Evolutionary conservation across 2,113 vertebrate genomes (phyloP).

Genomic region (Trichomycterus rosablanca): DNA sequence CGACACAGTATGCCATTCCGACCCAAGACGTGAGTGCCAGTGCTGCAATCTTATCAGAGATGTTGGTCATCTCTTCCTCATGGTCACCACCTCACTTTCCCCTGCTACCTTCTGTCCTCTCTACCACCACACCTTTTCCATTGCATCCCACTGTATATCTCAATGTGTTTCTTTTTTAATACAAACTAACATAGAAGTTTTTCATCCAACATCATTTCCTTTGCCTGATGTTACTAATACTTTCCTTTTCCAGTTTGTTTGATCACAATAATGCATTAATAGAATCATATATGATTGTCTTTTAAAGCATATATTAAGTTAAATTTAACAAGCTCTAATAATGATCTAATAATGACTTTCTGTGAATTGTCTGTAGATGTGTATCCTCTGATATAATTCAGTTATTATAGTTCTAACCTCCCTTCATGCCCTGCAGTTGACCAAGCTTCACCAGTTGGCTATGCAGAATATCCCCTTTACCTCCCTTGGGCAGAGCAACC

Average conservation of each 20-base stretch:
- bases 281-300: conserved; percentile 27
- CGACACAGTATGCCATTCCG: conserved; percentile 85
- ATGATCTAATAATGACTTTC: conserved; percentile 56
- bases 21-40: conserved; percentile 87
- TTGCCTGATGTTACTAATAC: conserved; percentile 46
- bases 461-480: conserved; percentile 97
- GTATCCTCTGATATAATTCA: conserved; percentile 89
- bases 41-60: conserved; percentile 31
- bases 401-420: conserved; percentile 96
- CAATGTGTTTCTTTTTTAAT: conserved; percentile 47
- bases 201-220: conserved; percentile 53
- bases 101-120: conserved; percentile 55
- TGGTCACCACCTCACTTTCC: conserved; percentile 49
- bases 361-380: conserved; percentile 74
- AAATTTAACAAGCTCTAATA: neutral
- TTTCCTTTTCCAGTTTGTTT: conserved; percentile 7
- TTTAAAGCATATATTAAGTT: no score
- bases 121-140: conserved; percentile 50
- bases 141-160: conserved; percentile 41
- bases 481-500: conserved; percentile 97
- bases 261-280: conserved; percentile 18
- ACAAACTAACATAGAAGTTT: conserved; percentile 53
- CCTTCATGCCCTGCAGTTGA: conserved; percentile 96
- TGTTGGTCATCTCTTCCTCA: conserved; percentile 45
- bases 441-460: conserved; percentile 99